These are phyloP conservation scores for Morinoia aosen DNA, from an alignment of 2,888 invertebrate genomes.

Conservation along the genomic window DNA sequence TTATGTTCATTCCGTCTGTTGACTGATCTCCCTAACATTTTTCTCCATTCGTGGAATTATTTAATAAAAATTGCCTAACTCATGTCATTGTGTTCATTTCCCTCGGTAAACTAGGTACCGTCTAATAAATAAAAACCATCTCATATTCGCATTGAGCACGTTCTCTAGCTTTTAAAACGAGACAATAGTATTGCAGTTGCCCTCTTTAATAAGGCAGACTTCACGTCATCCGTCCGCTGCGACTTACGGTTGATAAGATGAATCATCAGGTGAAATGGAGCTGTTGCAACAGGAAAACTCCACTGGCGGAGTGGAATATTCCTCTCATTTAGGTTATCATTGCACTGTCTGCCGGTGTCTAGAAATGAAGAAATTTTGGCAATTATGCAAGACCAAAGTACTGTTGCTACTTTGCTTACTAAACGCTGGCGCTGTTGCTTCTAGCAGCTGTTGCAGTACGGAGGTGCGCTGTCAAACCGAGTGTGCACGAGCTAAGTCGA, in stretches of 20 bases:
- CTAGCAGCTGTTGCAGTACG: background rate
- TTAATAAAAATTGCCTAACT: conserved; percentile 8
- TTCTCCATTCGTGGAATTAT: background rate
- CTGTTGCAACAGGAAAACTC: background rate
- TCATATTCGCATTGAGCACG: no score
- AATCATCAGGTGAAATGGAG: background rate
- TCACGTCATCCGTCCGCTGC: no score
- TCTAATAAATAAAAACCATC: no score
- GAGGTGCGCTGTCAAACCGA: background rate
- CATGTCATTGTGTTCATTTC: background rate
- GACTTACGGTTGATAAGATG: background rate
- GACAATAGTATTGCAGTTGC: no score
- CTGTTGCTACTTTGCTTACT: background rate
- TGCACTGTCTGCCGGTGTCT: background rate
- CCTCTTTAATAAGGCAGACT: no score
- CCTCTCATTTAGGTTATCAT: background rate
- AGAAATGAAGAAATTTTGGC: background rate
- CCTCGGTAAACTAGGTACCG: background rate
- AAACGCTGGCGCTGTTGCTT: background rate
- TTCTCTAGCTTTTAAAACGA: no score
- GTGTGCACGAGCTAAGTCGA: no score
- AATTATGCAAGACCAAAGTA: background rate
- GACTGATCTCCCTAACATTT: conserved; percentile 30
- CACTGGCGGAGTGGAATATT: background rate
- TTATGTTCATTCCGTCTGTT: conserved; percentile 31